Evolutionary conservation across 1,140 invertebrate species (phyloP), one percentile per base, ranked within the genome.

Genomic region (Ditylenchus dipsaci): DNA sequence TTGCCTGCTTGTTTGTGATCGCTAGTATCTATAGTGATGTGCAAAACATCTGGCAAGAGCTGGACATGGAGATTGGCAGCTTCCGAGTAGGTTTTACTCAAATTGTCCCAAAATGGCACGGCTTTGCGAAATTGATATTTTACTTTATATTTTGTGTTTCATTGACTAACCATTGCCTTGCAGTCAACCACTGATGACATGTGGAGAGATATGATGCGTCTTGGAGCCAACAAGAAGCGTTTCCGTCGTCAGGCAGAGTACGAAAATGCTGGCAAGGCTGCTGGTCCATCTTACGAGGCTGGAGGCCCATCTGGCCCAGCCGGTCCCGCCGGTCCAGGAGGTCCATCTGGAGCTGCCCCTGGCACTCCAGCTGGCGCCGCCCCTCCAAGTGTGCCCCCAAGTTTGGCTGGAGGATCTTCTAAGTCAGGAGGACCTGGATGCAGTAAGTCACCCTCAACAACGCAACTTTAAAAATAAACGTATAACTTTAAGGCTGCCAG

Each of bases 11-110:
- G 43, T 65, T 80, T 27, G 68, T 71, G 23, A 74, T 81, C 42
- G 70, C 63, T 49, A 73, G 72, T 65, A 81, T 81, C 47, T 83
- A 81, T 69, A 69, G 57, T 26, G 73, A 79, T 65, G 81, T 81
- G 27, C 73, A 78, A 42, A 63, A 64, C n/a, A 76, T 76, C 45
- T 81, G 81, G 81, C 63, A 42, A 11, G 78, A 83, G 63, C 57
- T 81, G 45, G 81, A 83, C 47, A 67, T 53, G 30, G 80, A 81
- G 59, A 81, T 81, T 23, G 58, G 53, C 1, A 60, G 27, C n/a
- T 81, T 81, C 79, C 74, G 74, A 42, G 49, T 53, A 53, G 23
- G 49, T 11, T 38, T 38, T 38, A 38, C 21, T 65, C 9, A 62
- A 38, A 38, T n/a, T n/a, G n/a, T n/a, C n/a, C n/a, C n/a, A n/a